Evolutionary conservation across 2,113 vertebrate species (phyloP).

Genomic region (Neolamprologus toae): DNA sequence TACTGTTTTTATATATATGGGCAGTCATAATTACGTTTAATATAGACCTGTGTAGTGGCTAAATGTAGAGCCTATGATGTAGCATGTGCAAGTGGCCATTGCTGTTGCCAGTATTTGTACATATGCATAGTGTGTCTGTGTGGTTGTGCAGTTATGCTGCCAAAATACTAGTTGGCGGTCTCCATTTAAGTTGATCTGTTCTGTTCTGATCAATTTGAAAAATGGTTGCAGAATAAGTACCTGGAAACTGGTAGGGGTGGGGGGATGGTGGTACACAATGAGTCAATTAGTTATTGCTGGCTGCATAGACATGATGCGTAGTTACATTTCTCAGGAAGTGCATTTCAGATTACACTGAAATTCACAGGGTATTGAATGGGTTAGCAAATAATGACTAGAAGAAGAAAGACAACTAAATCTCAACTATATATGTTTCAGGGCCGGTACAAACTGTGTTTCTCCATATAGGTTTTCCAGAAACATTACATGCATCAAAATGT

Average conservation of each 20-base stretch:
- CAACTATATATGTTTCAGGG: background rate
- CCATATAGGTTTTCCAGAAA: background rate
- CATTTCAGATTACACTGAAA: background rate
- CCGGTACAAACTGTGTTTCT: background rate
- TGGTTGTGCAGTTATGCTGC: background rate
- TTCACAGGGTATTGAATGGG: background rate
- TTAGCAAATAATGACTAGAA: background rate
- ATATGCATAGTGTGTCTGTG: background rate
- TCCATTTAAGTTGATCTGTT: background rate
- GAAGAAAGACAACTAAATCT: background rate
- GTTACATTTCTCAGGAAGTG: background rate
- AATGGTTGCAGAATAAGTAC: background rate
- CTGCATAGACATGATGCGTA: background rate
- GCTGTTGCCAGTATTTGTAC: background rate
- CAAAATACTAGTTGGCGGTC: background rate
- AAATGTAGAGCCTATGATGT: background rate
- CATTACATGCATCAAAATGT: background rate
- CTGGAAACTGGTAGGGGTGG: background rate
- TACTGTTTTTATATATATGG: background rate
- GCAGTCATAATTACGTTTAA: background rate
- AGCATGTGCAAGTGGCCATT: background rate
- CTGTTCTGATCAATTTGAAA: background rate
- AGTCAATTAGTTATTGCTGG: background rate
- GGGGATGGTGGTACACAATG: background rate
- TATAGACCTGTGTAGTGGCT: background rate